These are phyloP conservation scores for Drosophila triauraria DNA, from an alignment of 1,140 invertebrate genomes.

Conservation along the genomic window DNA sequence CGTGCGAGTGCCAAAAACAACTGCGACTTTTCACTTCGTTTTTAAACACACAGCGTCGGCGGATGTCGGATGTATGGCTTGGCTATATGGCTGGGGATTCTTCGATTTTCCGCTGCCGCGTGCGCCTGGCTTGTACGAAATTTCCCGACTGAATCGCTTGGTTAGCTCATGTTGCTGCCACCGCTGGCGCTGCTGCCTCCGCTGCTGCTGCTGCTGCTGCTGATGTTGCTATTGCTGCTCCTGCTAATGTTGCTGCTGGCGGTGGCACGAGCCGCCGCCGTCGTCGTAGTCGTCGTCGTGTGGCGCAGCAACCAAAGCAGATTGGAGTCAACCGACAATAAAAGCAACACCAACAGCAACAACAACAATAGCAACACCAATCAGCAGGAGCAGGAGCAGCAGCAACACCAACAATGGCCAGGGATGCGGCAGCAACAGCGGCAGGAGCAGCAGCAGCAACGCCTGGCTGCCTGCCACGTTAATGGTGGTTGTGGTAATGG, in stretches of 20 bases:
- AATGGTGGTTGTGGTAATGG: conserved; percentile 83
- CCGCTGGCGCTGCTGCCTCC: conserved; percentile 31
- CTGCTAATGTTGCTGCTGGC: conserved; percentile 40
- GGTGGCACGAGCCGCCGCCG: conserved; percentile 60
- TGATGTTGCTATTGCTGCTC: conserved; percentile 23
- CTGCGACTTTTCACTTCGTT: conserved; percentile 65
- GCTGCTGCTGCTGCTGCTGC: conserved; percentile 12
- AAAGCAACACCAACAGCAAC: conserved; percentile 65
- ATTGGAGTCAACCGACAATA: conserved; percentile 84
- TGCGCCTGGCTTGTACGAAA: conserved; percentile 70
- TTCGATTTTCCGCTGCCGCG: conserved; percentile 56
- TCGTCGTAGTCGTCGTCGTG: conserved; percentile 59
- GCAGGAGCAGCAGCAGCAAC: conserved; percentile 66
- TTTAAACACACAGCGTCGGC: conserved; percentile 9
- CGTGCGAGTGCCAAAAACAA: conserved; percentile 57
- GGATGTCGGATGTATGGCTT: conserved; percentile 21
- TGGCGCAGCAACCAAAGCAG: conserved; percentile 83
- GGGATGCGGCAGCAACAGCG: conserved; percentile 40
- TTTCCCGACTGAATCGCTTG: conserved; percentile 77
- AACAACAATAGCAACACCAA: conserved; percentile 39
- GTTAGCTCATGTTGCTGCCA: conserved; percentile 46
- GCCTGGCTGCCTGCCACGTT: conserved; percentile 76
- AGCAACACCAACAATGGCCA: conserved; percentile 52
- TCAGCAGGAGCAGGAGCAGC: conserved; percentile 43
- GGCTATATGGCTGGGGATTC: conserved; percentile 12